Evolutionary conservation across 2,797 vertebrate species (phyloP), one percentile per base, ranked within the genome.

Genomic region (Lycodopsis pacificus): DNA sequence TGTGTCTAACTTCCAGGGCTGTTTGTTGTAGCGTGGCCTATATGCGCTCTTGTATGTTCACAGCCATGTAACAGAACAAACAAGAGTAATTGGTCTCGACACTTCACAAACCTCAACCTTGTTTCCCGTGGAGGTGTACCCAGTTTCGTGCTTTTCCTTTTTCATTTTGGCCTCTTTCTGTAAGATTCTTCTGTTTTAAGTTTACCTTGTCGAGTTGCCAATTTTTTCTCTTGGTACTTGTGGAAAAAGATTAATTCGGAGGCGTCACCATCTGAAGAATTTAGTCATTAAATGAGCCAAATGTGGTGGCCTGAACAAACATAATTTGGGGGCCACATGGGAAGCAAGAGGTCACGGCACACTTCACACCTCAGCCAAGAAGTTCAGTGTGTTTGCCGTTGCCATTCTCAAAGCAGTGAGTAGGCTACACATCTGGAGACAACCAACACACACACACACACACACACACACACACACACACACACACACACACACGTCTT

Each of bases 361-460:
- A 91, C 91, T 92, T 93, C 69, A 86, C 88, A 91, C 66, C 0
- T 76, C 49, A n/a, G 63, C 76, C 51, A 76, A 70, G 73, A 86
- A 78, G 68, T 79, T 68, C n/a, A 76, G 58, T 74, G 65, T 90
- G 89, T 91, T 91, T 91, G 86, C 76, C 73, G 70, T 63, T 58
- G 38, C 66, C 81, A 74, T 61, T 82, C 63, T 77, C 42, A 44
- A 48, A 63, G 71, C 46, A 53, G 62, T 83, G 85, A 88, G 79
- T 82, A n/a, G n/a, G n/a, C n/a, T n/a, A 62, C 85, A 90, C 92
- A 93, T 91, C 88, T 90, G 91, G 90, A 82, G 61, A 63, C 44
- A 19, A 58, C 58, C 10, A 17, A 34, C 71, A 65, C 70, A 65
- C 61, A 56, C 64, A 56, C 38, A 54, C 34, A 44, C 32, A 36